Conservation (phyloP, 2,888 invertebrate species). For the Xestia xanthographa region DNA sequence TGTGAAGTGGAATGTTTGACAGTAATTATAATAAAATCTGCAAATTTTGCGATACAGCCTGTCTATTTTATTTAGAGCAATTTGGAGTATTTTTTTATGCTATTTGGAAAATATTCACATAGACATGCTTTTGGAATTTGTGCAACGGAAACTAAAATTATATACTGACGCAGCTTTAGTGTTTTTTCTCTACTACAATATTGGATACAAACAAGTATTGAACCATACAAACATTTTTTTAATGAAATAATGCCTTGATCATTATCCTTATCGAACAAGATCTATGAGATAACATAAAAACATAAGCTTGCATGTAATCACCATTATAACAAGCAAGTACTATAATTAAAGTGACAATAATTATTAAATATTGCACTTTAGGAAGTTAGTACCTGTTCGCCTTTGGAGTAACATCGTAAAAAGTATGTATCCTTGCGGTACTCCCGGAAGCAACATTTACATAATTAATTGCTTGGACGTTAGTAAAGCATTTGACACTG, state of each 20-base stretch:
- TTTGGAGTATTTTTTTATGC: slow-evolving; percentile 7
- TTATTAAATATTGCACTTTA: slow-evolving; percentile 49
- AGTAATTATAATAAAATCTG: slow-evolving; percentile 30
- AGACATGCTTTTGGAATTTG: not conserved
- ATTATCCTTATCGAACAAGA: slow-evolving; percentile 24
- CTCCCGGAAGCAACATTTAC: slow-evolving; percentile 56
- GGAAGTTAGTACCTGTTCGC: slow-evolving; percentile 53
- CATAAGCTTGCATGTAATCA: slow-evolving; percentile 26
- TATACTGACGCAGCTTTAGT: not conserved
- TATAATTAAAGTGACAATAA: slow-evolving; percentile 39
- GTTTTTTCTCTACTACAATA: not conserved
- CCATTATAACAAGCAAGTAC: slow-evolving; percentile 14
- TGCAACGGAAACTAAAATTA: not conserved
- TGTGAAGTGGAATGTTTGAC: slow-evolving; percentile 45
- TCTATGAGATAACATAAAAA: slow-evolving; percentile 19
- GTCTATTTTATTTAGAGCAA: slow-evolving; percentile 11
- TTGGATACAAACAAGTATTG: not conserved
- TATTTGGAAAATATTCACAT: not conserved
- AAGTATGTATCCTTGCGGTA: slow-evolving; percentile 54
- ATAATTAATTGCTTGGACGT: slow-evolving; percentile 47
- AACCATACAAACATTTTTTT: not conserved
- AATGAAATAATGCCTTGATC: not conserved
- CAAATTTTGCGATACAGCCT: slow-evolving; percentile 22
- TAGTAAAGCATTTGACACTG: slow-evolving; percentile 36
- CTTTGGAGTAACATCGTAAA: slow-evolving; percentile 54